A percentile compares a stretch with the other conserved stretches of the same genome.
These are phyloP conservation scores for Synergus laeviventris DNA, from an alignment of 2,888 invertebrate species.

Conservation along the genomic window DNA sequence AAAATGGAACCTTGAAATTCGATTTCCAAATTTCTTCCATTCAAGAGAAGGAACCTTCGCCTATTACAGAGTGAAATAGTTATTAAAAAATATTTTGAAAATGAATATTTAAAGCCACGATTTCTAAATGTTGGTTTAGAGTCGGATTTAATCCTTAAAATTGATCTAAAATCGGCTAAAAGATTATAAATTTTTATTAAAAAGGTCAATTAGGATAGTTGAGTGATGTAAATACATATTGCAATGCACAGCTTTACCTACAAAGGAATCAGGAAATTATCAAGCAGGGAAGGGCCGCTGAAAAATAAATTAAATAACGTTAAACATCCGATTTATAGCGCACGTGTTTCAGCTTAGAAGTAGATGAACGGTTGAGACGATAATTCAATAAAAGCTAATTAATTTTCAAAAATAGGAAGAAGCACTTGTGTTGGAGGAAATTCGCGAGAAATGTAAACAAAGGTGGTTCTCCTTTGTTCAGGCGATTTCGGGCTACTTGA, in stretches of 20 bases:
- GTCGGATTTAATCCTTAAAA: not conserved
- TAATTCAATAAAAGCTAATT: not conserved
- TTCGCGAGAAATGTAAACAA: slow-evolving; percentile 13
- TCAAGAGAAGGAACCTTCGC: not conserved
- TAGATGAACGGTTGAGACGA: not conserved
- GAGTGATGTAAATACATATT: not conserved
- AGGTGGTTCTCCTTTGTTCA: slow-evolving; percentile 31
- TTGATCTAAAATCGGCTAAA: no score
- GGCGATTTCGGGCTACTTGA: not conserved
- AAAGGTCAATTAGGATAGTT: not conserved
- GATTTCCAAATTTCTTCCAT: not conserved
- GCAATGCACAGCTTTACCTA: not conserved
- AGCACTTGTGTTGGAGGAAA: not conserved
- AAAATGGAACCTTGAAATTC: not conserved
- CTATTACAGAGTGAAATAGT: not conserved
- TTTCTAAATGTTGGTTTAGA: not conserved
- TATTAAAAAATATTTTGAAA: not conserved
- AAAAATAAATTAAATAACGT: slow-evolving; percentile 58
- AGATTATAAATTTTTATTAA: not conserved
- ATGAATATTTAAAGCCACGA: no score
- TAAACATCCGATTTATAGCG: not conserved
- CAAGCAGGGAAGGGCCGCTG: slow-evolving; percentile 76
- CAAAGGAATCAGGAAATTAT: slow-evolving; percentile 75
- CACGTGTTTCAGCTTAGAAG: not conserved
- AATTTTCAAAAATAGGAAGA: not conserved